These are phyloP conservation scores for Asarcornis scutulata DNA, from an alignment of 2,113 vertebrate genomes.

Conservation along the genomic window DNA sequence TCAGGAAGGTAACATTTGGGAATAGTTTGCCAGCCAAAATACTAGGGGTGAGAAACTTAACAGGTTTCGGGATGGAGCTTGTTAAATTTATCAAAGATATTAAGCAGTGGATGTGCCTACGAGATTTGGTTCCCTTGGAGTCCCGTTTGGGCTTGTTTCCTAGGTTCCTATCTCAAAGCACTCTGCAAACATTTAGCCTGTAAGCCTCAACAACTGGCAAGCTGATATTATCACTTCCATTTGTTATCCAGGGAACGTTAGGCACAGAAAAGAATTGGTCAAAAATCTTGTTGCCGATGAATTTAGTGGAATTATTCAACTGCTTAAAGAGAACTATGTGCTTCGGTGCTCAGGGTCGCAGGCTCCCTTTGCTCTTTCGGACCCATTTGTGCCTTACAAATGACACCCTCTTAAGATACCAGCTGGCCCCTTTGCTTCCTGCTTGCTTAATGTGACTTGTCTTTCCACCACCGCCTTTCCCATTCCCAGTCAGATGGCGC, in stretches of 20 bases:
- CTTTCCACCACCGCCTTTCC: not conserved
- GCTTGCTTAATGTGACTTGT: not conserved
- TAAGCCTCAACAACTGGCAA: conserved; percentile 50
- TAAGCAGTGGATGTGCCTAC: not conserved
- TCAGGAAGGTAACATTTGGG: conserved; percentile 16
- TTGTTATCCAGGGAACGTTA: conserved; percentile 45
- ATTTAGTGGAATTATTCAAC: not conserved
- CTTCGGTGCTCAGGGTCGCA: not conserved
- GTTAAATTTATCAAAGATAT: conserved; percentile 3
- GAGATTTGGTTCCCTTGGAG: conserved; percentile 30
- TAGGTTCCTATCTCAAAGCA: conserved; percentile 48
- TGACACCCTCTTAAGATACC: not conserved
- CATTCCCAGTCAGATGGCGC: not conserved
- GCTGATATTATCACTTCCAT: conserved; percentile 37
- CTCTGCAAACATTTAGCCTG: conserved; percentile 39
- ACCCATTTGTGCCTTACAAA: conserved; percentile 22
- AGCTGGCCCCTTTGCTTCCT: not conserved
- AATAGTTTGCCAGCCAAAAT: conserved; percentile 23
- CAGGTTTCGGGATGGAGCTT: not conserved
- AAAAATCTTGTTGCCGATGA: conserved; percentile 26
- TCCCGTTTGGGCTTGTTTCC: conserved; percentile 42
- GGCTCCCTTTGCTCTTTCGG: not conserved
- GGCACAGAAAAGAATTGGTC: not conserved
- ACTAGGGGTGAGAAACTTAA: not conserved
- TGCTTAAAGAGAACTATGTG: not conserved